A percentile compares a stretch with the other conserved stretches of the same genome.
phyloP scores from a whole-genome alignment of 2,113 vertebrate species.

The Sclerurus mexicanus region DNA sequence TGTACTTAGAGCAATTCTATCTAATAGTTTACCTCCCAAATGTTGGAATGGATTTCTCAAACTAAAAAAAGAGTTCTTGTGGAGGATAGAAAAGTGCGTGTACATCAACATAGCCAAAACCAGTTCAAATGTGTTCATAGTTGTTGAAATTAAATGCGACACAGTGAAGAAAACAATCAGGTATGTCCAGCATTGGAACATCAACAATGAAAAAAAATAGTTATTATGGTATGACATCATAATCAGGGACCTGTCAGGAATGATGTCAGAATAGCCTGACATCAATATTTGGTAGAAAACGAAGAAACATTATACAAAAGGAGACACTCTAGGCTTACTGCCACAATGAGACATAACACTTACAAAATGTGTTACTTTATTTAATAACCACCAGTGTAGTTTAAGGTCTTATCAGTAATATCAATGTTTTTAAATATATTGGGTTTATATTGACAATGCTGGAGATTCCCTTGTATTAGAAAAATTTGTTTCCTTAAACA shows the following conservation, averaged over 20 bases:
- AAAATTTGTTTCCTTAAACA: not conserved
- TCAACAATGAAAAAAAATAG: not conserved
- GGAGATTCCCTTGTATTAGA: not conserved
- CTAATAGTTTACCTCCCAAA: not conserved
- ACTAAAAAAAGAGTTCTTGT: not conserved
- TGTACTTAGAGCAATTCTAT: not conserved
- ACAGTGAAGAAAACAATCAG: conserved; percentile 24
- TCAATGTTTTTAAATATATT: not conserved
- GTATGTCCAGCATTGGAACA: not conserved
- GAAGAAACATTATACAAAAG: not conserved
- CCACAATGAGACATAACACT: not conserved
- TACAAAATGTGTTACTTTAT: not conserved
- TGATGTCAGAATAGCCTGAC: not conserved
- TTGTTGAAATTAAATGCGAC: not conserved
- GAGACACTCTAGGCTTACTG: not conserved
- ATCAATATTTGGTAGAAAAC: not conserved
- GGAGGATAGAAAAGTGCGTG: not conserved
- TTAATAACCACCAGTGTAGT: not conserved
- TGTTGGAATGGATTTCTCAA: not conserved
- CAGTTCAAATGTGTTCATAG: not conserved
- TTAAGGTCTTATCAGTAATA: not conserved
- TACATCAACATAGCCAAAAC: not conserved
- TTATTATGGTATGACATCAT: not conserved
- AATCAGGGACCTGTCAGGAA: not conserved
- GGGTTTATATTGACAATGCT: not conserved